Evolutionary conservation across 2,797 vertebrate species (phyloP).

Genomic region (Potorous gilbertii): DNA sequence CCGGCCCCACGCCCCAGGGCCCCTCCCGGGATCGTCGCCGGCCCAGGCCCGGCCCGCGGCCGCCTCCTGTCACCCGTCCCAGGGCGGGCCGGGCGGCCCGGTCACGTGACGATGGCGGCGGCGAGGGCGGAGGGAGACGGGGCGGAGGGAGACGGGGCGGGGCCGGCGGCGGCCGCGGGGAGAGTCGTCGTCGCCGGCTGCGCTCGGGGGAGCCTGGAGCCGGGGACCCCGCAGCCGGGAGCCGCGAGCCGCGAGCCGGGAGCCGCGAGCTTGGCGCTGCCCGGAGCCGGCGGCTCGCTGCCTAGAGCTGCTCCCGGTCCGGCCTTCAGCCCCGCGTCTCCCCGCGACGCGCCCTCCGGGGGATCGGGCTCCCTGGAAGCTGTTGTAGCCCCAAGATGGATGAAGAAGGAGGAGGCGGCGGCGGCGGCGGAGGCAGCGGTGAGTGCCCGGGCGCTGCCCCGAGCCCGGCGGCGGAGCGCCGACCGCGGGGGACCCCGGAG

Average conservation of each 20-base stretch:
- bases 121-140: background rate
- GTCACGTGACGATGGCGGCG: background rate
- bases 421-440: conserved; percentile 82
- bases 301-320: conserved; percentile 9
- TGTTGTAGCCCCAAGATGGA: conserved; percentile 80
- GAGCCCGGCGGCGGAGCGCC: background rate
- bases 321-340: conserved; percentile 25
- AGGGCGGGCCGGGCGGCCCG: background rate
- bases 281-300: background rate
- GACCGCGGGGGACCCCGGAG: background rate
- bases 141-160: background rate
- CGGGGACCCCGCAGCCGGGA: background rate
- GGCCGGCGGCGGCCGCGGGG: background rate
- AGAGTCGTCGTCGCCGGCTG: conserved; percentile 15
- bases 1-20: background rate
- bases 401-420: conserved; percentile 82
- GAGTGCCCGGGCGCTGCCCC: conserved; percentile 69
- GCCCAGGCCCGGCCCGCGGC: rapidly evolving
- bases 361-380: conserved; percentile 59
- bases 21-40: rapidly evolving
- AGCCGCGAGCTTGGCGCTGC: background rate
- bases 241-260: conserved; percentile 8
- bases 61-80: background rate
- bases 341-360: conserved; percentile 40
- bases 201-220: background rate